A percentile compares a stretch with the other conserved stretches of the same genome.
These are phyloP conservation scores for Drosophila oshimai DNA, from an alignment of 1,140 invertebrate genomes.

Conservation along the genomic window DNA sequence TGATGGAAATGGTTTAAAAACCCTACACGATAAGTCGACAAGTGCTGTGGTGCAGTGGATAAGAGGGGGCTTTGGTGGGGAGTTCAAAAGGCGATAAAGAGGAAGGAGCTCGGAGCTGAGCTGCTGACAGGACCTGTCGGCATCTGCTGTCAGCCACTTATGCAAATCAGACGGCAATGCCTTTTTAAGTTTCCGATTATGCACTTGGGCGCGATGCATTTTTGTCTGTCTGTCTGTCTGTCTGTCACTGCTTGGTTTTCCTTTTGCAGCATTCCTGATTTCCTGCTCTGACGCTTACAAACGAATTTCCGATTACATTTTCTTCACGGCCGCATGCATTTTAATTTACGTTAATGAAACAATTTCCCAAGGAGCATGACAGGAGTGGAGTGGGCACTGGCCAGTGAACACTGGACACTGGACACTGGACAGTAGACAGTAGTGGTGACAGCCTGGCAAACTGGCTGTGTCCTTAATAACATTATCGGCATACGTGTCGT, in stretches of 20 bases:
- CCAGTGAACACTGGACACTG: background rate
- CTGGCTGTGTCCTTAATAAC: conserved; percentile 58
- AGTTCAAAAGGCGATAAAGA: background rate
- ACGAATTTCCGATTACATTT: conserved; percentile 75
- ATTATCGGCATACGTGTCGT: conserved; percentile 70
- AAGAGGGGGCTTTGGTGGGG: background rate
- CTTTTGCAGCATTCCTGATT: conserved; percentile 1
- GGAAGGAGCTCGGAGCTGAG: background rate
- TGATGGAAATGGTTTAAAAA: conserved; percentile 11
- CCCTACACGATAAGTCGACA: background rate
- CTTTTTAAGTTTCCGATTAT: conserved; percentile 71
- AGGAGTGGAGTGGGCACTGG: background rate
- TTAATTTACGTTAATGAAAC: conserved; percentile 78
- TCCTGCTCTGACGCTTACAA: conserved; percentile 50
- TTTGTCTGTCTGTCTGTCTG: background rate
- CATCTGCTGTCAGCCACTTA: conserved; percentile 63
- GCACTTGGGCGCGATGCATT: conserved; percentile 31
- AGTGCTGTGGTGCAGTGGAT: background rate
- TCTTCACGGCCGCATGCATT: conserved; percentile 65
- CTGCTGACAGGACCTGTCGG: conserved; percentile 30
- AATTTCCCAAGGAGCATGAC: conserved; percentile 50
- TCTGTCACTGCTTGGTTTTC: background rate
- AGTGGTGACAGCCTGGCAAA: conserved; percentile 40
- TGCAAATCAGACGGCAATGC: conserved; percentile 72
- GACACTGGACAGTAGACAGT: background rate